Base-by-base conservation (phyloP, 2,888 invertebrate genomes). In the Nomada fucata region DNA sequence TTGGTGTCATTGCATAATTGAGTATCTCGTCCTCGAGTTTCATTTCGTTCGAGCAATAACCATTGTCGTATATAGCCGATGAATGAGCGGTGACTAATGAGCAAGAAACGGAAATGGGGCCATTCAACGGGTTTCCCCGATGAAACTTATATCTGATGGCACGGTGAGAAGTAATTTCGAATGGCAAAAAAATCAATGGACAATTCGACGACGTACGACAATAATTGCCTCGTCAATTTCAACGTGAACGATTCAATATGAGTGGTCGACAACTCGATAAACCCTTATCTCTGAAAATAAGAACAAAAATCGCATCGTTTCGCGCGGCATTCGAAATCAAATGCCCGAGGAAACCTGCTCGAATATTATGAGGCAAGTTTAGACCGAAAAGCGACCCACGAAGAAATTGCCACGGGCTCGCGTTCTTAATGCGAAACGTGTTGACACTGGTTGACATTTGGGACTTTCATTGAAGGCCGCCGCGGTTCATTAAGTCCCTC, bases 1-100 rank as follows among this genome's bases (percentile, higher is more conserved):
- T 63, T 42, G 23, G 11, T 29, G 10, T 75, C 63, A 69, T 64
- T 79, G 59, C 42, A 68, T 79, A 75, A 79, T 64, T 69, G 69
- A 69, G 69, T 26, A 52, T 64, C 18, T 36, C 55, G 55, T 78
- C 26, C 36, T 42, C 47, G 61, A 68, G 42, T 53, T 11, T 70
- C 15, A 13, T 47, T 11, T 70, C 18, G 23, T 44, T 52, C 29
- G n/a, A 36, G 11, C 18, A 55, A 53, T 67, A 67, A 67, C n/a
- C 36, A 55, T 36, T 20, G 36, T 52, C 26, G 36, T n/a, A 52
- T 18, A 29, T 18, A n/a, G 29, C 50, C 2, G 42, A 47, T 20
- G 42, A 47, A 15, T 15, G 23, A 47, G 44, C 11, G 4, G 7
- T 2, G n/a, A 57, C 23, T 26, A 23, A 23, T 23, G 20, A 26